Percentiles rank a stretch among this genome's conserved stretches.
Evolutionary conservation across 35 echinoderm and acorn worm species (phyloP).

Genomic region (Apostichopus japonicus): DNA sequence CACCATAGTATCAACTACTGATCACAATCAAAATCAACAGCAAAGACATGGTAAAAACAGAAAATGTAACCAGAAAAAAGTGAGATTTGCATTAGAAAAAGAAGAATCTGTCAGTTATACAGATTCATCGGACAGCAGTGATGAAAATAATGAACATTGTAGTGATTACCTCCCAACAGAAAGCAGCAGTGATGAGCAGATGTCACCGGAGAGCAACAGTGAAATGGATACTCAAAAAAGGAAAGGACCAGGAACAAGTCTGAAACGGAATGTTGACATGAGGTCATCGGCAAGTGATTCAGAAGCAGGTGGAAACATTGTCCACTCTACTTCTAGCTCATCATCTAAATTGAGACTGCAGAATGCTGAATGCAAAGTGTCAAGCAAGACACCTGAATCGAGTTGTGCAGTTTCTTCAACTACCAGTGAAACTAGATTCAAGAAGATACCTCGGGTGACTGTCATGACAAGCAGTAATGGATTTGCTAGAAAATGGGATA

Average conservation of each 20-base stretch:
- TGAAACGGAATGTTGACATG: not conserved
- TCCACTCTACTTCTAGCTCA: not conserved
- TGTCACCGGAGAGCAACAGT: not conserved
- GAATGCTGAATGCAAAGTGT: not conserved
- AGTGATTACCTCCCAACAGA: not conserved
- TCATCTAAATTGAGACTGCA: not conserved
- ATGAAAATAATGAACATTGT: not conserved
- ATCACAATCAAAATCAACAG: not conserved
- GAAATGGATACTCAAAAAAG: not conserved
- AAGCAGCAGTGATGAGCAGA: not conserved
- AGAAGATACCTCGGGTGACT: not conserved
- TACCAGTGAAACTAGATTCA: not conserved
- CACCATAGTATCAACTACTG: not conserved
- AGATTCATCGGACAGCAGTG: not conserved
- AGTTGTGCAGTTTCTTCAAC: not conserved
- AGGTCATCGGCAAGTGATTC: not conserved
- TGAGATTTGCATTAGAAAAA: too few relatives aligned
- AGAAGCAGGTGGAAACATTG: not conserved
- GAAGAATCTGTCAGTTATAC: too few relatives aligned
- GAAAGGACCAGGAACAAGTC: not conserved
- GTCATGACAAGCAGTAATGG: not conserved
- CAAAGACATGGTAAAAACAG: not conserved
- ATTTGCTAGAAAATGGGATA: slow-evolving; percentile 70
- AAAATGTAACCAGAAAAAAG: too few relatives aligned
- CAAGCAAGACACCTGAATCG: not conserved